Evolutionary conservation across 2,888 invertebrate genomes (phyloP).

Genomic region (Chrysina gloriosa): DNA sequence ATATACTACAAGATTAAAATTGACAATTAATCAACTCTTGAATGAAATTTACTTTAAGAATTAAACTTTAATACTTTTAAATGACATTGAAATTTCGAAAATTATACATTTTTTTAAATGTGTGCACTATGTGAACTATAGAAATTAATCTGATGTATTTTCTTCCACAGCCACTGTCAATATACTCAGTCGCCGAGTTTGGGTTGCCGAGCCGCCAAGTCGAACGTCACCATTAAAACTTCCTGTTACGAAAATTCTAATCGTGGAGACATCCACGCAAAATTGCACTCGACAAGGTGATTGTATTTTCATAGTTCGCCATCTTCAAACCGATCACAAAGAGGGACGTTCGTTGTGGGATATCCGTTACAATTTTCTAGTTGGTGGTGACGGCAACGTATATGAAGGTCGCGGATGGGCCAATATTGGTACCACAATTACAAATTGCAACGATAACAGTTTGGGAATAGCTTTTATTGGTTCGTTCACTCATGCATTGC

Average conservation of each 20-base stretch:
- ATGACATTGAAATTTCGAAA: no score
- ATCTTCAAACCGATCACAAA: constrained; percentile 75
- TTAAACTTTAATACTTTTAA: no score
- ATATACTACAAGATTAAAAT: no score
- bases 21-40: no score
- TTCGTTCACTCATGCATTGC: constrained; percentile 70
- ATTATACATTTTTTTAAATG: no score
- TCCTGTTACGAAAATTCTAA: constrained; percentile 33
- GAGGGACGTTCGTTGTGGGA: constrained; percentile 74
- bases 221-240: not conserved
- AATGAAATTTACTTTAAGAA: no score
- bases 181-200: constrained; percentile 25
- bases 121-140: no score
- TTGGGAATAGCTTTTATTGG: constrained; percentile 81
- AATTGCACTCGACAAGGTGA: constrained; percentile 15
- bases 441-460: constrained; percentile 73
- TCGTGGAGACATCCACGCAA: constrained; percentile 26
- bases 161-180: constrained; percentile 26
- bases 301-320: constrained; percentile 31
- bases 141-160: no score
- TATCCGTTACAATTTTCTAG: constrained; percentile 77
- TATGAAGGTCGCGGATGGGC: constrained; percentile 82
- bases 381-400: constrained; percentile 80
- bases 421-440: constrained; percentile 76
- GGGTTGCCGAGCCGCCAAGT: constrained; percentile 23